A percentile compares a stretch with the other conserved stretches of the same genome.
These are phyloP conservation scores for Cydia fagiglandana DNA, from an alignment of 1,140 invertebrate species.

Conservation along the genomic window DNA sequence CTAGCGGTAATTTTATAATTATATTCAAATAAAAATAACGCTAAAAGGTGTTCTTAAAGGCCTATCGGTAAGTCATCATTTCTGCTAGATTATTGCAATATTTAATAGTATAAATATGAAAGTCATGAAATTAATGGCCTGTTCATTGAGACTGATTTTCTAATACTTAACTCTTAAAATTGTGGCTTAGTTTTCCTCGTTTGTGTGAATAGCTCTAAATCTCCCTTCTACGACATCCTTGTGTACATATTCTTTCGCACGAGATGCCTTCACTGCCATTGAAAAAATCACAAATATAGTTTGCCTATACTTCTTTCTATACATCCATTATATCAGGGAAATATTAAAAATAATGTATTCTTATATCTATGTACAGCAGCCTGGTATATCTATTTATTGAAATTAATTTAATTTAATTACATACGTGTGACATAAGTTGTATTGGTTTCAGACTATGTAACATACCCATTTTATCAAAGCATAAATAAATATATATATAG, in stretches of 20 bases:
- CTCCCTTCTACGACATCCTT: slow-evolving; percentile 32
- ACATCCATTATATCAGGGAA: slow-evolving; percentile 2
- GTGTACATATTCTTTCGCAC: slow-evolving; percentile 32
- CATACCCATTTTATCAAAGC: no score
- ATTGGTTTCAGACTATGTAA: no score
- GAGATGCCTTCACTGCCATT: slow-evolving; percentile 26
- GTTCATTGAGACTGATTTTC: slow-evolving; percentile 80
- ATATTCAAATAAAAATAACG: background rate
- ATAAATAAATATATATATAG: background rate
- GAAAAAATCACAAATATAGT: background rate
- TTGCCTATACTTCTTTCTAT: slow-evolving; percentile 9
- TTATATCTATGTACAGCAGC: background rate
- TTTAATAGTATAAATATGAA: slow-evolving; percentile 50
- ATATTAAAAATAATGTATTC: background rate
- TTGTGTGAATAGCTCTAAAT: slow-evolving; percentile 35
- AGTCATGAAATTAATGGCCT: slow-evolving; percentile 75
- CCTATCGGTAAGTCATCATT: slow-evolving; percentile 17
- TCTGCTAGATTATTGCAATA: slow-evolving; percentile 32
- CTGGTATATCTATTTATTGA: background rate
- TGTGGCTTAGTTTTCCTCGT: slow-evolving; percentile 48
- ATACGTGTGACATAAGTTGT: background rate
- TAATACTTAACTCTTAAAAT: slow-evolving; percentile 71
- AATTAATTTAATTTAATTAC: background rate
- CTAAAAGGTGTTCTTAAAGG: slow-evolving; percentile 7
- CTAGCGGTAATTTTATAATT: background rate